Conservation (phyloP, 2,113 vertebrate genomes). For the Paramisgurnus dabryanus region DNA sequence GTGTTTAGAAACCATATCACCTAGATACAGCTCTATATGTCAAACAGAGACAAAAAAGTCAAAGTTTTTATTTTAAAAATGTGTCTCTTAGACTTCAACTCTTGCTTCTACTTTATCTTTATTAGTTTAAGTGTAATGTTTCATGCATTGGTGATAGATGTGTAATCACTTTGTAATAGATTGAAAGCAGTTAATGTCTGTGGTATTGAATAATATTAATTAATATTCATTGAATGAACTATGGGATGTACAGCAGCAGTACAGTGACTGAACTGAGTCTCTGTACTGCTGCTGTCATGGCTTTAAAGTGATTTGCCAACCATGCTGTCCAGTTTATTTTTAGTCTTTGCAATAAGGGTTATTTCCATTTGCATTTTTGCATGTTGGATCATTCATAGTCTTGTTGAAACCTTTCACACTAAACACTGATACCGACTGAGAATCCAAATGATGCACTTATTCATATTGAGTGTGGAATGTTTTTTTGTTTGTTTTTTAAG, state of each 20-base stretch:
- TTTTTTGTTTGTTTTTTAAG: too few relatives aligned
- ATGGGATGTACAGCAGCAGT: background rate
- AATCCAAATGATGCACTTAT: too few relatives aligned
- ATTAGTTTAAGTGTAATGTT: background rate
- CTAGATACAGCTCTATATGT: background rate
- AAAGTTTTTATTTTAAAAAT: background rate
- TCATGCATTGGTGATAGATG: background rate
- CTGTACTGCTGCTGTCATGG: background rate
- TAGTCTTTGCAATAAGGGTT: conserved; percentile 26
- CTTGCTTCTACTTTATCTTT: background rate
- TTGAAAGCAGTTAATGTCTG: background rate
- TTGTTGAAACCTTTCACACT: background rate
- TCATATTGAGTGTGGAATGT: too few relatives aligned
- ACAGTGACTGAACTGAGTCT: background rate
- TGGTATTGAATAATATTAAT: background rate
- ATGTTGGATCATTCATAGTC: conserved; percentile 9
- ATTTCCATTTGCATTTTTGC: conserved; percentile 42
- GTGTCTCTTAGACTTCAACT: background rate
- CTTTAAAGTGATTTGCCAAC: conserved; percentile 24
- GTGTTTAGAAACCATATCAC: too few relatives aligned
- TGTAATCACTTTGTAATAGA: background rate
- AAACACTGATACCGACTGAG: too few relatives aligned
- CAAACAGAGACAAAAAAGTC: background rate
- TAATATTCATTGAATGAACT: background rate
- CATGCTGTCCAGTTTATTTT: conserved; percentile 45